Evolutionary conservation across 2,888 invertebrate genomes (phyloP), one percentile per base, ranked within the genome.

Genomic region (Cryptophagus acutangulus): DNA sequence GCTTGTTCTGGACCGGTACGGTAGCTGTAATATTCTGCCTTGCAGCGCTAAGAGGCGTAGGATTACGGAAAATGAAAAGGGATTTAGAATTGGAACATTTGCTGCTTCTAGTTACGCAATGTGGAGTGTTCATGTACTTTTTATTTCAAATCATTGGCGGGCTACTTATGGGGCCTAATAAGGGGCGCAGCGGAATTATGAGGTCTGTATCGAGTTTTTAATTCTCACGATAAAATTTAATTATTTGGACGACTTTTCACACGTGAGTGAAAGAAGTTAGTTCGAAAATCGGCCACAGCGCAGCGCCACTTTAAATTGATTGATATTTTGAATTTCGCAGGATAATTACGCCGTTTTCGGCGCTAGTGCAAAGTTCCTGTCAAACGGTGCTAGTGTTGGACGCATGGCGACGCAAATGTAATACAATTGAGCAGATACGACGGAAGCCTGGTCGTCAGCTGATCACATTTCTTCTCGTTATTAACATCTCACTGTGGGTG

Each of bases 81-180:
- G 45, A 74, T 2, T 59, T 77, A 12, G 72, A 73, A 36, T 68
- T 90, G 52, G 88, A 89, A 61, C 85, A 84, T 41, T 81, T 86
- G 2, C 72, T 92, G 1, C 71, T 92, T 40, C 79, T 91, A 15
- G 78, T 90, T 40, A 89, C 90, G 0, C 87, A 91, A 62, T 82
- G 84, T 1, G 92, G 91, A 13, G 82, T 90, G 56, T 88, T 87
- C 65, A 77, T 89, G 33, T 88, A 87, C 66, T 84, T 84, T 55
- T 80, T 88, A 72, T 87, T 90, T 66, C 85, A 86, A 60, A 79
- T 89, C 38, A 82, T 90, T 48, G 87, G 85, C 30, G 82, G 79
- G 46, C 79, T 78, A 51, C 78, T 82, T 56, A 76, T 76, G 10
- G 61, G 71, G 46, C 55, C 72, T 46, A 58, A 64, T 69, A 62